Conservation (phyloP, 2,888 invertebrate genomes). For the Ametastegia equiseti region DNA sequence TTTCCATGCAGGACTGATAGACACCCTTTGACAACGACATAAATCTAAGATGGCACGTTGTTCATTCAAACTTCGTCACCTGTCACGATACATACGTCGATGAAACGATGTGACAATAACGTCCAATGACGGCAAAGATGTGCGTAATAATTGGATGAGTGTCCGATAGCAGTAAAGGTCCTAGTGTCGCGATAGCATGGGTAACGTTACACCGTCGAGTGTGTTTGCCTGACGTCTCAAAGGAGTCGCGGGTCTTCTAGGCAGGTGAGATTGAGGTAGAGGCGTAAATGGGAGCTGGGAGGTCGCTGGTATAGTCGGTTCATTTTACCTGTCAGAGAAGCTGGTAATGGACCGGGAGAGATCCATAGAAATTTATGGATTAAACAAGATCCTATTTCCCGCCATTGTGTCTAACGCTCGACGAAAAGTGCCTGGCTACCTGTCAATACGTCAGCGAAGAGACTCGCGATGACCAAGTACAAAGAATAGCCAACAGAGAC, state of each 20-base stretch:
- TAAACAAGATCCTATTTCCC: constrained; percentile 25
- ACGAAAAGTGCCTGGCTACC: background rate
- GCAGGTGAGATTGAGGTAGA: constrained; percentile 12
- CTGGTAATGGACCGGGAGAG: constrained; percentile 2
- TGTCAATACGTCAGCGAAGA: background rate
- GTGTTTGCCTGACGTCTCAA: background rate
- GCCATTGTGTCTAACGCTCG: background rate
- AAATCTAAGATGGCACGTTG: too few species aligned
- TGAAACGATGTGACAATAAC: background rate
- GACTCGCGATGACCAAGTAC: background rate
- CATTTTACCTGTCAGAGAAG: background rate
- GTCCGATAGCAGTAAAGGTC: background rate
- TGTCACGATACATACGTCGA: background rate
- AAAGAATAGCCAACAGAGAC: constrained; percentile 6
- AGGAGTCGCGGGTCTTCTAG: background rate
- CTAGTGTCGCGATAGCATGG: background rate
- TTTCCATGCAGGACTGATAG: too few species aligned
- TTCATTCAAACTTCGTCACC: too few species aligned
- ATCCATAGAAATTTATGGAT: constrained; percentile 33
- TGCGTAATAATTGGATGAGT: background rate
- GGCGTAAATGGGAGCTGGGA: constrained; percentile 12
- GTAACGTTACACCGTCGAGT: background rate
- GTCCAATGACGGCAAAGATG: background rate
- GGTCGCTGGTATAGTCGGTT: background rate
- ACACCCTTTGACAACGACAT: too few species aligned